A percentile compares a stretch with the other conserved stretches of the same genome.
Conservation (phyloP, 2,888 invertebrate genomes). For the Holacanthella duospinosa region DNA sequence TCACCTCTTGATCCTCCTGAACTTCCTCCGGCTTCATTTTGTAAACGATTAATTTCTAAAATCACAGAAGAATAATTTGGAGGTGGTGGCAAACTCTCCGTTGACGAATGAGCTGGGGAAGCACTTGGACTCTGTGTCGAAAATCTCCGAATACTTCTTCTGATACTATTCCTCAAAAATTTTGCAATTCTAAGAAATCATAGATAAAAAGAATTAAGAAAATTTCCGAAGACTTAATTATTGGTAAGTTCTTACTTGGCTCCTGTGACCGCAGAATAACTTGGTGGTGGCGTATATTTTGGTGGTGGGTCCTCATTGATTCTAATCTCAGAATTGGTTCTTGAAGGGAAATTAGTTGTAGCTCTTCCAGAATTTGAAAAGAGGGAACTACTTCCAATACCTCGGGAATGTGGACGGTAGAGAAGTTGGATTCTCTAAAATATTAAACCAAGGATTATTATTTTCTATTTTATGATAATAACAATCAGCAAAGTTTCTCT, state of each 20-base stretch:
- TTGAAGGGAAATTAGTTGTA: slow-evolving; percentile 3
- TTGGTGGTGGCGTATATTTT: slow-evolving; percentile 86
- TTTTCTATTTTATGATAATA: neutral
- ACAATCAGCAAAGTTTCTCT: neutral
- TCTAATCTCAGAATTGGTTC: slow-evolving; percentile 6
- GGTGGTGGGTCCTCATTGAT: slow-evolving; percentile 58
- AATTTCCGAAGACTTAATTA: neutral
- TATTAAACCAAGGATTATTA: slow-evolving; percentile 11
- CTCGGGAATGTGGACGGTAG: slow-evolving; percentile 56
- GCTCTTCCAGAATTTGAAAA: slow-evolving; percentile 39
- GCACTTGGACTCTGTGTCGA: slow-evolving; percentile 41
- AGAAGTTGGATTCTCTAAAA: slow-evolving; percentile 69
- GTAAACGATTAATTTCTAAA: slow-evolving; percentile 48
- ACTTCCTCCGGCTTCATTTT: neutral
- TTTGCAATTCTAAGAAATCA: slow-evolving; percentile 53
- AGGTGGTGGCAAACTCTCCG: slow-evolving; percentile 47
- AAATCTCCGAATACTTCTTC: slow-evolving; percentile 66
- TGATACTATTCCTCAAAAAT: slow-evolving; percentile 61
- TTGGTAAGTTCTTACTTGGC: slow-evolving; percentile 46
- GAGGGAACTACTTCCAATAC: slow-evolving; percentile 23
- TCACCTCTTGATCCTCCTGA: neutral
- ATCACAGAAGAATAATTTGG: slow-evolving; percentile 55
- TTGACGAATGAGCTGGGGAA: slow-evolving; percentile 14
- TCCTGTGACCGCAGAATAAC: slow-evolving; percentile 83
- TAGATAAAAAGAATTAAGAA: slow-evolving; percentile 4